phyloP scores from a whole-genome alignment of 2,888 invertebrate genomes.

The Drosophila trichaetosa region DNA sequence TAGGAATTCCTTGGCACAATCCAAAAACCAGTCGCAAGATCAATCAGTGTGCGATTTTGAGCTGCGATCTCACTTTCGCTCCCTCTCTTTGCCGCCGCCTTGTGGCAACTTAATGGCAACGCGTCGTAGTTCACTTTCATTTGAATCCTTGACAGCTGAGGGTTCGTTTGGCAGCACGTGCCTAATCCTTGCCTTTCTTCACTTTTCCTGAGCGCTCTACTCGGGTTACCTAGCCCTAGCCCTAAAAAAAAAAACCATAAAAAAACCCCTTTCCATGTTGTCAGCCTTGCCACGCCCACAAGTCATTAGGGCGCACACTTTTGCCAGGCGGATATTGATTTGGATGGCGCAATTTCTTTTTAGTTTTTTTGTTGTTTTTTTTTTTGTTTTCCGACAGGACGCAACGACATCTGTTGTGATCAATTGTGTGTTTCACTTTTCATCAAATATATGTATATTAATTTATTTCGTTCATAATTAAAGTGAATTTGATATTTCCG shows the following conservation, averaged over 20 bases:
- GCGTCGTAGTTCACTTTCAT: conserved; percentile 59
- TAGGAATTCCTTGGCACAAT: conserved; percentile 71
- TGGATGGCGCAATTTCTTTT: conserved; percentile 51
- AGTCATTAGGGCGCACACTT: conserved; percentile 75
- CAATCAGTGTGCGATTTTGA: conserved; percentile 68
- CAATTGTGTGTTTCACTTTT: conserved; percentile 75
- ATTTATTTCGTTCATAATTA: conserved; percentile 77
- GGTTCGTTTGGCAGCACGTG: conserved; percentile 59
- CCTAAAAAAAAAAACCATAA: not conserved
- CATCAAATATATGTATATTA: conserved; percentile 71
- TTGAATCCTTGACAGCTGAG: conserved; percentile 58
- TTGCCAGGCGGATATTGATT: conserved; percentile 79
- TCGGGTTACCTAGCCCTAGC: conserved; percentile 58
- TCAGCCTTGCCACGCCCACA: conserved; percentile 49
- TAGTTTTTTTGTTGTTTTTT: not conserved
- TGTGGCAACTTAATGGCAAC: conserved; percentile 33
- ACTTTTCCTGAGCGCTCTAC: conserved; percentile 55
- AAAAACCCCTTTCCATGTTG: conserved; percentile 45
- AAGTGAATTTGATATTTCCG: conserved; percentile 83
- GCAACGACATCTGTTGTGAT: conserved; percentile 72
- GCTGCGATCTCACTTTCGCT: conserved; percentile 18
- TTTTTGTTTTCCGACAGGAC: conserved; percentile 12
- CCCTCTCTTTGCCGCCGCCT: not conserved
- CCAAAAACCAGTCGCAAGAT: conserved; percentile 70
- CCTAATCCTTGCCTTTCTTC: conserved; percentile 61